phyloP scores from a whole-genome alignment of 2,797 vertebrate genomes.

The Chelon auratus region DNA sequence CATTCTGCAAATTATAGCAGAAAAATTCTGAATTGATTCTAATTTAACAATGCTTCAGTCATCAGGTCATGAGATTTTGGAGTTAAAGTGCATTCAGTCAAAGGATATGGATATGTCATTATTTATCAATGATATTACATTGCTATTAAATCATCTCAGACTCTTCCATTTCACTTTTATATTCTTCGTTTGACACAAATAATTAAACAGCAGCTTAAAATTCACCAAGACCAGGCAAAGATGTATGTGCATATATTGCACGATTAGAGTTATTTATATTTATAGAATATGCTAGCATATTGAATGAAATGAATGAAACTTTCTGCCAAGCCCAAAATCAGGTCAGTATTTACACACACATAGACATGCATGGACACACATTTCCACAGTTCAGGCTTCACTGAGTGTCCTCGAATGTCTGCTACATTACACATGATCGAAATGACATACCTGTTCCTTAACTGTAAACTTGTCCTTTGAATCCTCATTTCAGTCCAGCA shows the following conservation, averaged over 20 bases:
- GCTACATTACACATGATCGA: not conserved
- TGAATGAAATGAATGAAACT: too few relatives aligned
- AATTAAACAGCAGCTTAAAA: too few relatives aligned
- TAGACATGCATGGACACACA: not conserved
- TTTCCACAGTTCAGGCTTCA: not conserved
- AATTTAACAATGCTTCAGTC: too few relatives aligned
- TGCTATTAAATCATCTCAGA: not conserved
- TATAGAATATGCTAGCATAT: not conserved
- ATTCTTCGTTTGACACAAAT: too few relatives aligned
- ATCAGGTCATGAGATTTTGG: too few relatives aligned
- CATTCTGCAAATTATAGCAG: not conserved
- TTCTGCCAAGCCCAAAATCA: not conserved
- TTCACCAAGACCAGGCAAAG: not conserved
- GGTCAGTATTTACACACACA: slow-evolving; percentile 1
- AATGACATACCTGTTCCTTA: not conserved
- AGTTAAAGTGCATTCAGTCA: too few relatives aligned
- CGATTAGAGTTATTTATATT: slow-evolving; percentile 19
- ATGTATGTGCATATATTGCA: not conserved
- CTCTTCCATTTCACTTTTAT: too few relatives aligned
- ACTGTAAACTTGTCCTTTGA: slow-evolving; percentile 3
- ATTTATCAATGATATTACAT: too few relatives aligned
- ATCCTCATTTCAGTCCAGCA: slow-evolving; percentile 22
- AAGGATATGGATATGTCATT: too few relatives aligned
- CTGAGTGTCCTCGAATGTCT: not conserved
- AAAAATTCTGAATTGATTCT: not conserved